These are phyloP conservation scores for Phymastichus coffea DNA, from an alignment of 1,140 invertebrate species.

Conservation along the genomic window DNA sequence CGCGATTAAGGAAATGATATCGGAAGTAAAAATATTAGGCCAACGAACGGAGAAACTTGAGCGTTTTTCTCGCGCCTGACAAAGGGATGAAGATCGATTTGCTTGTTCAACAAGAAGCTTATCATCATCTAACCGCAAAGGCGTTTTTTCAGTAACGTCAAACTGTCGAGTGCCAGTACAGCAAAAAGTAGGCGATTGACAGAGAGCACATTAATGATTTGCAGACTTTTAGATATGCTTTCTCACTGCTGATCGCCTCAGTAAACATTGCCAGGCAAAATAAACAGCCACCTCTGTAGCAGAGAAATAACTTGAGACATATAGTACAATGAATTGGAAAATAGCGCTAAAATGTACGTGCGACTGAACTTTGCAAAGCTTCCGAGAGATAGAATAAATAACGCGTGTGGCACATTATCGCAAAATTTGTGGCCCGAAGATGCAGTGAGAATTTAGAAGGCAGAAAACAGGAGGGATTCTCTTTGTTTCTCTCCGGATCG, in stretches of 20 bases:
- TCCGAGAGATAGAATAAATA: too few relatives aligned
- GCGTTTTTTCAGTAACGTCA: neutral
- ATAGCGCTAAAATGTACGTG: too few relatives aligned
- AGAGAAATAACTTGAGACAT: too few relatives aligned
- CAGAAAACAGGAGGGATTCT: too few relatives aligned
- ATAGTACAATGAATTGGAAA: too few relatives aligned
- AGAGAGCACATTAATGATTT: neutral
- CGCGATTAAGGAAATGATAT: too few relatives aligned
- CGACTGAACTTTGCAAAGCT: too few relatives aligned
- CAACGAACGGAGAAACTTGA: slow-evolving; percentile 2
- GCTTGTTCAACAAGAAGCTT: neutral
- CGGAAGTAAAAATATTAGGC: neutral
- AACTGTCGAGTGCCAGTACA: neutral
- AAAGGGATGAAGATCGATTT: neutral
- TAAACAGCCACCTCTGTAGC: too few relatives aligned
- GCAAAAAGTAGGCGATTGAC: slow-evolving; percentile 1
- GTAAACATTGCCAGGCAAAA: neutral
- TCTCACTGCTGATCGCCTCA: neutral
- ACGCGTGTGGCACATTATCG: too few relatives aligned
- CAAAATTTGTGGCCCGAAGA: too few relatives aligned
- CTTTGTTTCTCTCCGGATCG: neutral
- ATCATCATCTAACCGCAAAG: slow-evolving; percentile 22
- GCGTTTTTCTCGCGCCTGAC: neutral
- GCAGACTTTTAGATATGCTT: slow-evolving; percentile 7
- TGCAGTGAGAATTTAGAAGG: too few relatives aligned